Evolutionary conservation across 1,140 invertebrate genomes (phyloP), one percentile per base, ranked within the genome.

Genomic region (Diprion similis): DNA sequence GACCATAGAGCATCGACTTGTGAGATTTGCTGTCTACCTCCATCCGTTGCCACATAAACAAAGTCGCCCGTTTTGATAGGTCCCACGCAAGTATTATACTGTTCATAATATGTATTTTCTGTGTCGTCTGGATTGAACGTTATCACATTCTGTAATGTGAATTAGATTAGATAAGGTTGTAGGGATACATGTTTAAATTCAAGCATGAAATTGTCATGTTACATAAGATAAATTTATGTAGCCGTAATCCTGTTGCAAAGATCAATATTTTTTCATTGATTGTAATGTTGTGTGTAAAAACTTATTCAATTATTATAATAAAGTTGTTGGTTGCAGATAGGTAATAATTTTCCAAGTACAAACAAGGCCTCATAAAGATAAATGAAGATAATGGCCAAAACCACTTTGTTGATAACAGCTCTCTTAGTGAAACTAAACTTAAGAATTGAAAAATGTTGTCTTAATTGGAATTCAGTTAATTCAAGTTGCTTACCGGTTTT

Each of bases 1-100:
- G 94, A 94, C 97, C 97, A 99, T 81, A 99, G 95, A 74, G 94
- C 93, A 86, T 99, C 96, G 77, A 99, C 94, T 87, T 98, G 94
- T n/a, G 96, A 95, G 73, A 99, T 95, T 72, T 95, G 91, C 84
- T 96, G 95, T 83, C 94, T 93, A 46, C 95, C 94, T 69, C 93
- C 92, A 83, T 96, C 94, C 17, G 94, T 95, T 48, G 95, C 94
- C 11, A 98, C 95, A 85, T 98, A 98, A 46, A 98, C 96, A 88
- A 94, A 98, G 87, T 99, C 98, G 13, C 97, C 97, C 66, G 93
- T 94, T 91, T 97, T 94, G 73, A 97, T 91, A 46, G 94, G 90
- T 37, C 95, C 95, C 51, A 92, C 93, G 80, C 93, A 94, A 0
- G 94, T 94, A 81, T 95, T 96, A 82, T 95, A 97, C 84, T 98